These are phyloP conservation scores for Xestobium rufovillosum DNA, from an alignment of 2,888 invertebrate genomes.

Conservation along the genomic window DNA sequence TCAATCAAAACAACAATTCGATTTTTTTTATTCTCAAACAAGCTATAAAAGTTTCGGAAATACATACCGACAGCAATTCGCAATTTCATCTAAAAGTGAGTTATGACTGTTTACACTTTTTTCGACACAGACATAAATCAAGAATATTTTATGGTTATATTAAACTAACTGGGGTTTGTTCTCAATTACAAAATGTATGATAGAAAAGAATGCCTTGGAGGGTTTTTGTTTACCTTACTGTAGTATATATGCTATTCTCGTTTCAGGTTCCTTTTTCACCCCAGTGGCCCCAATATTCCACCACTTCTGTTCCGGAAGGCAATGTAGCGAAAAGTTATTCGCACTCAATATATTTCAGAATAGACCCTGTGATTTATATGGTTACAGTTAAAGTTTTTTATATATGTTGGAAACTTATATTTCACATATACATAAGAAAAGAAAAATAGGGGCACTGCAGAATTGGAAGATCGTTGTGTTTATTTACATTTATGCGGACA, in stretches of 20 bases:
- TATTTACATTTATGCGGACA: no score
- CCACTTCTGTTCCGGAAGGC: constrained; percentile 17
- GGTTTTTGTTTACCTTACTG: constrained; percentile 27
- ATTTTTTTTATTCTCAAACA: constrained; percentile 14
- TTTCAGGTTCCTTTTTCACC: constrained; percentile 35
- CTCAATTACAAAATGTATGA: no score
- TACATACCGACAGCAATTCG: constrained; percentile 7
- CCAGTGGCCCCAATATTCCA: constrained; percentile 25
- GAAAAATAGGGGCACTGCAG: no score
- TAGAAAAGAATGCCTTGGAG: constrained; percentile 8
- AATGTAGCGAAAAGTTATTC: neutral
- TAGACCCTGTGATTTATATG: constrained; percentile 1
- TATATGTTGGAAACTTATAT: no score
- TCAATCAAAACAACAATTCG: constrained; percentile 15
- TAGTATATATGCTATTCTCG: constrained; percentile 30
- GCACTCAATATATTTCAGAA: constrained; percentile 1
- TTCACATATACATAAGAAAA: no score
- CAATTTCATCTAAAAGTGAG: constrained; percentile 25
- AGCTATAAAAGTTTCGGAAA: constrained; percentile 15
- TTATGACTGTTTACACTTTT: constrained; percentile 28
- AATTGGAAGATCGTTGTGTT: no score
- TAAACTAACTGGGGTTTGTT: constrained; percentile 10
- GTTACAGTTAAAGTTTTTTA: no score
- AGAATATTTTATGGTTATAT: constrained; percentile 10
- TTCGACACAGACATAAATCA: constrained; percentile 27